phyloP scores from a whole-genome alignment of 2,888 invertebrate species.

The Myopa testacea region DNA sequence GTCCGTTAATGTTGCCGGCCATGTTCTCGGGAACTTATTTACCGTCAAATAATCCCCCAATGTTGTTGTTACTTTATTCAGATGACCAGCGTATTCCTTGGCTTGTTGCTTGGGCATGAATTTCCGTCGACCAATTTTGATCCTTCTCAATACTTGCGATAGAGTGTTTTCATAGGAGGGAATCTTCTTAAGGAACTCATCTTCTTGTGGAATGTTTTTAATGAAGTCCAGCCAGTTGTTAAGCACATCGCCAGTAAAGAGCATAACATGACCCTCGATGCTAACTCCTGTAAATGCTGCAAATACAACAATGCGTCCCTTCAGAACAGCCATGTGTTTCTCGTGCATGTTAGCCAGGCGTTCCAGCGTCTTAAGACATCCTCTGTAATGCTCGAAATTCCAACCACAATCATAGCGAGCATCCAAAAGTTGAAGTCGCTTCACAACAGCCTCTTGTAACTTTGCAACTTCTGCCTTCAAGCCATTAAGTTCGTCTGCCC shows the following conservation, averaged over 20 bases:
- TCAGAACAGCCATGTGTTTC: constrained; percentile 76
- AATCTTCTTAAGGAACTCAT: constrained; percentile 78
- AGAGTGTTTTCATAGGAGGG: constrained; percentile 87
- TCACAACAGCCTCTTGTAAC: constrained; percentile 59
- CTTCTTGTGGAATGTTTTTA: constrained; percentile 82
- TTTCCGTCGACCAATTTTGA: constrained; percentile 87
- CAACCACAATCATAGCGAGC: constrained; percentile 86
- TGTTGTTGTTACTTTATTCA: constrained; percentile 86
- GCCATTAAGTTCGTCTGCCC: constrained; percentile 74
- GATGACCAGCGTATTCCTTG: constrained; percentile 84
- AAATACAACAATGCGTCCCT: constrained; percentile 83
- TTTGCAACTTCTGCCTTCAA: constrained; percentile 80
- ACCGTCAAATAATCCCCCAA: constrained; percentile 80
- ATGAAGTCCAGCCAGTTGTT: constrained; percentile 93
- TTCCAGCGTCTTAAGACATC: constrained; percentile 87
- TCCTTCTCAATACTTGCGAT: constrained; percentile 84
- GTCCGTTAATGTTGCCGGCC: constrained; percentile 79
- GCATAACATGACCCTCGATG: constrained; percentile 88
- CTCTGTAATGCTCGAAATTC: constrained; percentile 89
- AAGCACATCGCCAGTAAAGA: constrained; percentile 92
- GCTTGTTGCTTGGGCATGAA: constrained; percentile 93
- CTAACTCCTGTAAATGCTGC: constrained; percentile 92
- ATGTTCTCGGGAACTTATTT: constrained; percentile 76
- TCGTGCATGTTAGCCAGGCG: constrained; percentile 82
- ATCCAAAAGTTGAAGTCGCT: constrained; percentile 71